These are phyloP conservation scores for Smittia aterrima DNA, from an alignment of 2,888 invertebrate genomes.

Conservation along the genomic window DNA sequence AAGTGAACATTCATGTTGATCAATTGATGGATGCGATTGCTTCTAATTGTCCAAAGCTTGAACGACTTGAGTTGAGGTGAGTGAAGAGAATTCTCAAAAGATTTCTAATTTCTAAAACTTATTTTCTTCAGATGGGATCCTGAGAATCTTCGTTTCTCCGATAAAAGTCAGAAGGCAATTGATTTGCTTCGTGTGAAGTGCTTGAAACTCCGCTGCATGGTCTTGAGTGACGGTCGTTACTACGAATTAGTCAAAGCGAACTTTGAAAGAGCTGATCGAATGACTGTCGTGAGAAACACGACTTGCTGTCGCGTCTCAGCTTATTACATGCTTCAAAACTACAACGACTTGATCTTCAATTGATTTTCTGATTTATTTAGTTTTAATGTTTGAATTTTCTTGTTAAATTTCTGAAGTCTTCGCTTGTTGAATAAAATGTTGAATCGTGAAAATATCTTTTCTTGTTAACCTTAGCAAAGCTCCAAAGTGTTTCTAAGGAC, in stretches of 20 bases:
- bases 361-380: conserved; percentile 52
- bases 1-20: conserved; percentile 95
- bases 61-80: conserved; percentile 82
- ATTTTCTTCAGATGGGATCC: conserved; percentile 79
- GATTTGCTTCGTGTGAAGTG: conserved; percentile 96
- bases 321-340: conserved; percentile 88
- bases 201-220: conserved; percentile 85
- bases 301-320: conserved; percentile 95
- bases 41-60: conserved; percentile 82
- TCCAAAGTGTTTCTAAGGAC: conserved; percentile 12
- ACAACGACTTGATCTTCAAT: conserved; percentile 94
- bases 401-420: too few species aligned
- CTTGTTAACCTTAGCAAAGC: not conserved
- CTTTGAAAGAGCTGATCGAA: conserved; percentile 96
- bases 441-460: too few species aligned
- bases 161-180: conserved; percentile 99
- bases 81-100: not conserved
- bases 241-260: conserved; percentile 99
- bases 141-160: conserved; percentile 95
- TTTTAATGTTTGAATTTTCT: not conserved
- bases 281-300: conserved; percentile 93
- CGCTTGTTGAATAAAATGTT: too few species aligned
- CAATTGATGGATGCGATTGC: conserved; percentile 97
- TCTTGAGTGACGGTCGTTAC: conserved; percentile 83
- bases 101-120: not conserved